Conservation (phyloP, 2,888 invertebrate species). For the Yponomeuta cagnagella region DNA sequence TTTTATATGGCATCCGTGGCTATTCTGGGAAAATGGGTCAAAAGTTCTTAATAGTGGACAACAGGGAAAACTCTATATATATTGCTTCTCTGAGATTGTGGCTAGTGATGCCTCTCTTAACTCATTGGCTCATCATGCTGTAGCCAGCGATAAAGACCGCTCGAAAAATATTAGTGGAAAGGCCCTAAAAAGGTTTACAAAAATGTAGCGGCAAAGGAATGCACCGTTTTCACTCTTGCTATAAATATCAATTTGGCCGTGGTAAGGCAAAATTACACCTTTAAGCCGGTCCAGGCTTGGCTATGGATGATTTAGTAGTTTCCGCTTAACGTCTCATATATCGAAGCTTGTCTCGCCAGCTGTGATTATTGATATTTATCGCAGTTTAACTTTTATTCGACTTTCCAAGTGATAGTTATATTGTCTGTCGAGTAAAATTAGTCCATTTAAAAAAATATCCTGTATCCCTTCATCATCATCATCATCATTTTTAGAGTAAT, state of each 20-base stretch:
- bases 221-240: conserved; percentile 29
- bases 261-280: conserved; percentile 46
- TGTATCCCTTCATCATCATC: too few relatives aligned
- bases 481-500: too few relatives aligned
- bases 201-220: neutral
- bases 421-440: neutral
- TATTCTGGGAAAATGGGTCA: too few relatives aligned
- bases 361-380: conserved; percentile 4
- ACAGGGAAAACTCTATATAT: too few relatives aligned
- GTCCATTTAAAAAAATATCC: too few relatives aligned
- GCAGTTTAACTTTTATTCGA: neutral
- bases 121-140: too few relatives aligned
- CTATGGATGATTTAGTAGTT: conserved; percentile 12
- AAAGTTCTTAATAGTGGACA: too few relatives aligned
- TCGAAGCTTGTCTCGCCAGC: conserved; percentile 4
- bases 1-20: too few relatives aligned
- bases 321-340: neutral
- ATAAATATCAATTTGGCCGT: conserved; percentile 62
- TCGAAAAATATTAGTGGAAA: too few relatives aligned
- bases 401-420: neutral
- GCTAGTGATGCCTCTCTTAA: too few relatives aligned
- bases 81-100: too few relatives aligned
- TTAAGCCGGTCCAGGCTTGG: conserved; percentile 22
- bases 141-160: too few relatives aligned
- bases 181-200: neutral